Percentiles rank a stretch among this genome's conserved stretches.
Evolutionary conservation across 2,888 invertebrate species (phyloP).

Genomic region (Dryadula phaetusa): DNA sequence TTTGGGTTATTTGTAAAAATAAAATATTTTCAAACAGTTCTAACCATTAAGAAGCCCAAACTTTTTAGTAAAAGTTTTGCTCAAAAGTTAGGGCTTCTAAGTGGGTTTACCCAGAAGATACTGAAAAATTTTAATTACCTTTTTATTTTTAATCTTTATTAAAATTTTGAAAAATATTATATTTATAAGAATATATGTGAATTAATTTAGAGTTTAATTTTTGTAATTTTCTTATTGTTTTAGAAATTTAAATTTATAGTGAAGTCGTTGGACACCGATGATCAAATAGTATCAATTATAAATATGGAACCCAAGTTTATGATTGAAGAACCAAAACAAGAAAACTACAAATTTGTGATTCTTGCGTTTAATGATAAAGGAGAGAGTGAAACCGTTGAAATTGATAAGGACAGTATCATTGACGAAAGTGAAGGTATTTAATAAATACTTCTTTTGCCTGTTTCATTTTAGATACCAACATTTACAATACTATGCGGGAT

Average conservation of each 20-base stretch:
- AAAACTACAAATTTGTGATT: constrained; percentile 67
- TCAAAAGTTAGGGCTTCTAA: too few relatives aligned
- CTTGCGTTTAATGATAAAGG: constrained; percentile 74
- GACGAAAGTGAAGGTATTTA: constrained; percentile 59
- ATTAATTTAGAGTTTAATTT: too few relatives aligned
- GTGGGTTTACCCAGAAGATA: too few relatives aligned
- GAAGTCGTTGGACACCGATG: constrained; percentile 57
- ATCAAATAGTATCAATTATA: constrained; percentile 66
- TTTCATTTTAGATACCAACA: neutral
- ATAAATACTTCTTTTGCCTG: neutral
- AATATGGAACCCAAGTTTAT: constrained; percentile 71
- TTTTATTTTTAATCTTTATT: neutral
- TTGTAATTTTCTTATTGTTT: constrained; percentile 21
- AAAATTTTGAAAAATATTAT: neutral
- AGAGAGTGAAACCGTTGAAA: constrained; percentile 67
- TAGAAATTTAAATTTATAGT: constrained; percentile 76
- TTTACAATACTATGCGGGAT: neutral
- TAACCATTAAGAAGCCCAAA: too few relatives aligned
- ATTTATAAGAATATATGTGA: too few relatives aligned
- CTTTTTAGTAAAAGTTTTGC: too few relatives aligned
- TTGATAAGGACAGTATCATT: constrained; percentile 62
- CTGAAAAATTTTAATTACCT: too few relatives aligned
- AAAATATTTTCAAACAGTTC: too few relatives aligned
- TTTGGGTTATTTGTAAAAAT: too few relatives aligned
- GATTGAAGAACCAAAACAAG: constrained; percentile 65